Evolutionary conservation across 2,797 vertebrate species (phyloP), one percentile per base, ranked within the genome.

Genomic region (Melanotaenia parkinsoni): DNA sequence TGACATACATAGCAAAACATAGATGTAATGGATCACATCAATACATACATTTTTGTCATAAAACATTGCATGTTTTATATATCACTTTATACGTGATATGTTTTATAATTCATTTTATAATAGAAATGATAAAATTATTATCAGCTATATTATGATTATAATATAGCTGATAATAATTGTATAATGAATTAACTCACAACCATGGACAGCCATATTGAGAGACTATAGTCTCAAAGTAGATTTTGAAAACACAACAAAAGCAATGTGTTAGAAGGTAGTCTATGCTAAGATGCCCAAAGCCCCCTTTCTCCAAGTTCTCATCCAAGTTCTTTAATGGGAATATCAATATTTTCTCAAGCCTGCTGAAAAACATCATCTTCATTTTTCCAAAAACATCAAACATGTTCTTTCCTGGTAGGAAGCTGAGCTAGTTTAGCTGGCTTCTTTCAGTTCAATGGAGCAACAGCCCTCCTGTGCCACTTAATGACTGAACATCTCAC

Each of bases 131-230:
- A 28, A 28, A 28, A 28, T 28, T 28, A 28, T 28, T 28, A 28
- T 28, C 26, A 28, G 26, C 26, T 28, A 28, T 28, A 28, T 28
- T 28, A 28, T 35, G 33, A 3, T 11, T 38, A 37, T 1, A 43
- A 60, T 13, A 58, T 24, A 43, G 8, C 6, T 51, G 4, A 68
- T 72, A 2, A 60, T 56, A 60, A 74, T 65, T 69, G 28, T n/a
- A 11, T 35, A 40, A n/a, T 3, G 10, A 45, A 5, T 59, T 3
- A 60, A 2, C 30, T 51, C n/a, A n/a, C 30, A 58, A 13, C 4
- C 26, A 24, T 30, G 30, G 50, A 18, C 37, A 56, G 8, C 2
- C 35, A 66, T 9, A n/a, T 28, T 11, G 1, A 40, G 35, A 14
- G 12, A 22, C 35, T 37, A 12, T 37, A 59, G 13, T 22, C 1